Evolutionary conservation across 2,797 vertebrate species (phyloP), one percentile per base, ranked within the genome.

Genomic region (Myiotriccus ornatus): DNA sequence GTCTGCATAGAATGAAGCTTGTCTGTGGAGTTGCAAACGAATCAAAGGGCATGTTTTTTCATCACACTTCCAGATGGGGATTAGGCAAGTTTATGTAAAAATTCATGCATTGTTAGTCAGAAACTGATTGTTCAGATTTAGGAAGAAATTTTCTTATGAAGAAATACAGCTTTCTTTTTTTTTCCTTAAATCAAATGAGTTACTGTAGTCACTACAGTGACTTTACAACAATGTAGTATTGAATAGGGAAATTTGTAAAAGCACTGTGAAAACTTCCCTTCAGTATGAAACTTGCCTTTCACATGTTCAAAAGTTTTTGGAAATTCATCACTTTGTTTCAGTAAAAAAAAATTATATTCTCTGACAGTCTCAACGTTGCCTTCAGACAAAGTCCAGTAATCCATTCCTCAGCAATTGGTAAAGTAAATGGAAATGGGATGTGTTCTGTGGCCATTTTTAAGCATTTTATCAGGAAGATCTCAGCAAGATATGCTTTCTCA

Each of bases 41-140:
- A 93, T 84, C 77, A 84, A 80, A 68, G 56, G 74, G 53, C 68
- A 25, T 80, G 63, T 95, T 90, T 81, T 92, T 80, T 90, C 43
- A 27, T 81, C 76, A 37, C 43, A 6, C 37, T 93, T 87, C 77
- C 86, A 93, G 85, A 65, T 52, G 35, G 60, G 59, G 23, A 84
- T 87, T 84, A 90, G 90, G 68, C 56, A 94, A 93, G 35, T 75
- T 30, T 52, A 43, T 81, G 47, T 83, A 88, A 92, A 95, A 93
- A 92, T 44, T 81, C 65, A 59, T 50, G 76, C 19, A 10, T 70
- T 91, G 21, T 75, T 92, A 80, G 60, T 86, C 56, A 73, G 28
- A 82, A 93, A 75, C 53, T 84, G 55, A 65, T 90, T 69, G 39
- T 21, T 96, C 60, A 75, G 91, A 50, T 70, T 93, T 91, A 62